A percentile compares a stretch with the other conserved stretches of the same genome.
Conservation (phyloP, 2,113 vertebrate genomes). For the Cathartes aura region DNA sequence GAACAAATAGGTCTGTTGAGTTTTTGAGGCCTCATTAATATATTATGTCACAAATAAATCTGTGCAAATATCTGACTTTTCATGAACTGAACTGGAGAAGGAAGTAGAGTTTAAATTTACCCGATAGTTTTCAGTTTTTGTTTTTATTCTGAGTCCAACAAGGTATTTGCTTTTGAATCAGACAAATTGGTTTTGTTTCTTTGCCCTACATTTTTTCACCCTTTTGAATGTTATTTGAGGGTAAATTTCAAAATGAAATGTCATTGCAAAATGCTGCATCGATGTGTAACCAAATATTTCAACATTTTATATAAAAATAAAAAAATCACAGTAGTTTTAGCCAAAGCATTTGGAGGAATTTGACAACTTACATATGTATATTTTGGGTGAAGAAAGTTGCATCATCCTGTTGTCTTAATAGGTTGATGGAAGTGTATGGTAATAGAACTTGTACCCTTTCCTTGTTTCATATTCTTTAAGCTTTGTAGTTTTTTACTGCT, state of each 20-base stretch:
- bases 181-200: background rate
- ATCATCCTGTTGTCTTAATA: background rate
- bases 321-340: background rate
- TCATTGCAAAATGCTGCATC: background rate
- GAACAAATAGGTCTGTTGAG: background rate
- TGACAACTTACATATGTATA: background rate
- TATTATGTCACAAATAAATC: background rate
- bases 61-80: background rate
- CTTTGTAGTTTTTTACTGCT: background rate
- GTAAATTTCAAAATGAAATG: background rate
- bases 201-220: background rate
- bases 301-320: background rate
- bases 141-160: background rate
- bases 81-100: background rate
- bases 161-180: background rate
- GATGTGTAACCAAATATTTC: background rate
- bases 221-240: background rate
- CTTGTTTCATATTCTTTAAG: background rate
- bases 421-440: background rate
- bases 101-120: background rate
- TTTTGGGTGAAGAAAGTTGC: background rate
- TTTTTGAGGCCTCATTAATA: background rate
- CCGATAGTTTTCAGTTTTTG: background rate
- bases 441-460: background rate
- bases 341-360: background rate